Percentiles rank a stretch among this genome's conserved stretches.
Evolutionary conservation across 2,888 invertebrate genomes (phyloP).

Genomic region (Notodonta dromedarius): DNA sequence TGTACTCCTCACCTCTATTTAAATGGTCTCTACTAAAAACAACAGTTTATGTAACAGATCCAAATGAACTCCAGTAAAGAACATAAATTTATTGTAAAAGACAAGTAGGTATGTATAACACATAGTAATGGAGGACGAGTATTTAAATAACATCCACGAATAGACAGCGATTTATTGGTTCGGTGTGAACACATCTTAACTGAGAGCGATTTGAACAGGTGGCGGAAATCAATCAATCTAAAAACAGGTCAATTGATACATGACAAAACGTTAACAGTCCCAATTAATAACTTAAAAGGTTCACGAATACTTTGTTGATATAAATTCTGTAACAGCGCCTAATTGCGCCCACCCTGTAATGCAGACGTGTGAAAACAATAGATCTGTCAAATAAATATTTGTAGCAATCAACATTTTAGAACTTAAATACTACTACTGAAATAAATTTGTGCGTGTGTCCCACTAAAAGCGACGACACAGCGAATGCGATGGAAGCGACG

Average conservation of each 20-base stretch:
- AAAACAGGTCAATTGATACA: not conserved
- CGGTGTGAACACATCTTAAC: not conserved
- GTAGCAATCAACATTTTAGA: not conserved
- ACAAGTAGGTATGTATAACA: too few relatives aligned
- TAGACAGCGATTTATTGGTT: not conserved
- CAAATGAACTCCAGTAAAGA: too few relatives aligned
- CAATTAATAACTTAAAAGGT: slow-evolving; percentile 1
- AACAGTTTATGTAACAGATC: too few relatives aligned
- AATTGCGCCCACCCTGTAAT: not conserved
- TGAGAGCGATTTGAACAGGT: slow-evolving; percentile 1
- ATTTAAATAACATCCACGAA: not conserved
- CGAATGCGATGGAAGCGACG: not conserved
- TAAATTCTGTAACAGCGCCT: not conserved
- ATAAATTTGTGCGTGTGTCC: not conserved
- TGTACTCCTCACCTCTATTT: too few relatives aligned
- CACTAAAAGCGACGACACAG: not conserved
- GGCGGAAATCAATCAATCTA: not conserved
- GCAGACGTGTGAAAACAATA: not conserved
- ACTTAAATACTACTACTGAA: not conserved
- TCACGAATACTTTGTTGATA: not conserved
- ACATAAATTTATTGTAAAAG: too few relatives aligned
- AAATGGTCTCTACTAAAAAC: too few relatives aligned
- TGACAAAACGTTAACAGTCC: not conserved
- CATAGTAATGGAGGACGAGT: not conserved
- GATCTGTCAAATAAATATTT: slow-evolving; percentile 4